These are phyloP conservation scores for Osmerus eperlanus DNA, from an alignment of 2,113 vertebrate genomes.

Conservation along the genomic window DNA sequence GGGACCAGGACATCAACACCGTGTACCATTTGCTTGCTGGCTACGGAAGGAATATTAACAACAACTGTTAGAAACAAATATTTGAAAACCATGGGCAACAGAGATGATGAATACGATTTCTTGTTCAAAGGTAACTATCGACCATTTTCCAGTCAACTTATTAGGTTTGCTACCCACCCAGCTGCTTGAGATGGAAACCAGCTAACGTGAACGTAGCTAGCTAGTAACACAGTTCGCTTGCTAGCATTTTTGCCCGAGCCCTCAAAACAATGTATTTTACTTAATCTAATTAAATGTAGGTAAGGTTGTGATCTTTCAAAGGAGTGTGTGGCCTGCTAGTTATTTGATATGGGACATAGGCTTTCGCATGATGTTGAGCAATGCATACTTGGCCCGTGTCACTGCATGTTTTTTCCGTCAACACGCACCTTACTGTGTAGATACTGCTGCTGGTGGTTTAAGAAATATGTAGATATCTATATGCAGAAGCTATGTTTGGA, in stretches of 20 bases:
- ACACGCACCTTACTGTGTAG: too few relatives aligned
- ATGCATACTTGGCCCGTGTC: not conserved
- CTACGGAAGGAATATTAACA: not conserved
- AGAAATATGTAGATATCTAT: too few relatives aligned
- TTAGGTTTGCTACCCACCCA: conserved; percentile 24
- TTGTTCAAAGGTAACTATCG: conserved; percentile 72
- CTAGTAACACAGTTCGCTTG: too few relatives aligned
- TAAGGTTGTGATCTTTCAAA: too few relatives aligned
- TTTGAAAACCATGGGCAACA: conserved; percentile 67
- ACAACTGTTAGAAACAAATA: not conserved
- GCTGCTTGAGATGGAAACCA: not conserved
- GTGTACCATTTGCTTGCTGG: too few relatives aligned
- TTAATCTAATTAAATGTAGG: too few relatives aligned
- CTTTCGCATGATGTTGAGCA: conserved; percentile 27
- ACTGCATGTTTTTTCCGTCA: not conserved
- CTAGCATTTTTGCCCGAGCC: too few relatives aligned
- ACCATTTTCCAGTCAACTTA: not conserved
- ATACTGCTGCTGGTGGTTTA: too few relatives aligned
- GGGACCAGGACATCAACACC: not conserved
- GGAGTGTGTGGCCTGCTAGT: not conserved
- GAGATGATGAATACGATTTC: conserved; percentile 78
- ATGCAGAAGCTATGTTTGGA: too few relatives aligned
- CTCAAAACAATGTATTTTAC: too few relatives aligned
- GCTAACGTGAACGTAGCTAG: too few relatives aligned
- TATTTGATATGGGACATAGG: conserved; percentile 1